These are phyloP conservation scores for Nymphalis urticae DNA, from an alignment of 2,888 invertebrate species.

Conservation along the genomic window DNA sequence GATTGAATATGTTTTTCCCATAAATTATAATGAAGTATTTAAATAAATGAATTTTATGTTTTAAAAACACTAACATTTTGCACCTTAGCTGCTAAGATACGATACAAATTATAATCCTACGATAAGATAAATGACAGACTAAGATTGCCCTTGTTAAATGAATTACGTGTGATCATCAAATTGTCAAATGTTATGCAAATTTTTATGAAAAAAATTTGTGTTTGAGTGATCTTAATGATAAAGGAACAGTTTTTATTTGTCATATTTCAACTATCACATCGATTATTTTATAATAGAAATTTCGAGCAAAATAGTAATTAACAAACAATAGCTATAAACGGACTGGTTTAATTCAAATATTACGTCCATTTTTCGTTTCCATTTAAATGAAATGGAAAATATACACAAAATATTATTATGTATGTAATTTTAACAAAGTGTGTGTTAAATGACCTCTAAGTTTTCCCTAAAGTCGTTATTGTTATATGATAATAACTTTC, in stretches of 20 bases:
- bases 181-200: slow-evolving; percentile 12
- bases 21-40: background rate
- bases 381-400: too few species aligned
- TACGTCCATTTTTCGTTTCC: too few species aligned
- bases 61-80: background rate
- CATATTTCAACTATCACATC: too few species aligned
- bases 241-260: too few species aligned
- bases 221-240: too few species aligned
- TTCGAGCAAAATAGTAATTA: too few species aligned
- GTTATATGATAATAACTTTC: slow-evolving; percentile 5
- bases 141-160: slow-evolving; percentile 26
- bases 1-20: background rate
- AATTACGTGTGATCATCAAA: slow-evolving; percentile 10
- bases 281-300: too few species aligned
- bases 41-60: background rate
- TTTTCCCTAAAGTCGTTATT: background rate
- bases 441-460: background rate
- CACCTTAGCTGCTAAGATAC: slow-evolving; percentile 14
- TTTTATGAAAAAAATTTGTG: background rate
- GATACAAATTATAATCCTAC: slow-evolving; percentile 17
- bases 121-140: slow-evolving; percentile 24
- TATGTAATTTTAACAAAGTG: background rate
- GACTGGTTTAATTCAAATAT: too few species aligned
- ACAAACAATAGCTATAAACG: too few species aligned
- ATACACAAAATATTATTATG: too few species aligned